Percentiles rank a stretch among this genome's conserved stretches.
Evolutionary conservation across 2,888 invertebrate species (phyloP).

Genomic region (Cephus pygmeus): DNA sequence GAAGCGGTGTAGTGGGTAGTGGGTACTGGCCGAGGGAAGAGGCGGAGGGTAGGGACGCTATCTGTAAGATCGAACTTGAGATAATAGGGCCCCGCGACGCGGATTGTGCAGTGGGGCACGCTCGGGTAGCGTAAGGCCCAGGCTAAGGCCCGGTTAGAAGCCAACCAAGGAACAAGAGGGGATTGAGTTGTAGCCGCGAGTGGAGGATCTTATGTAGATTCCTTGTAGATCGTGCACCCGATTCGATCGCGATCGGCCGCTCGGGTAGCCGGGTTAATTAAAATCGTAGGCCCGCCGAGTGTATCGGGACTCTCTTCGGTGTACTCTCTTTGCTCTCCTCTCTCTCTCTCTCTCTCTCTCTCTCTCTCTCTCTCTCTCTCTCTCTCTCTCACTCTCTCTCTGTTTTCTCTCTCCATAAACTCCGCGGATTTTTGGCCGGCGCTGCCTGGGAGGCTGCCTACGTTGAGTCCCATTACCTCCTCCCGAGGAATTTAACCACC

Average conservation of each 20-base stretch:
- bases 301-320: not conserved
- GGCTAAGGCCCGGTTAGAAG: constrained; percentile 38
- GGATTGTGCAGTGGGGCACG: constrained; percentile 38
- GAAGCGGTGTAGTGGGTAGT: not conserved
- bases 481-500: too few relatives aligned
- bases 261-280: constrained; percentile 65
- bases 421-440: constrained; percentile 55
- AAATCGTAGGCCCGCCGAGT: constrained; percentile 56
- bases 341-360: constrained; percentile 16
- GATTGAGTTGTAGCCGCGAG: constrained; percentile 66
- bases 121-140: constrained; percentile 24
- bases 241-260: constrained; percentile 66
- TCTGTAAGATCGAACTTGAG: constrained; percentile 59
- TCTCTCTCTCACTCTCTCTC: constrained; percentile 5
- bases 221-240: constrained; percentile 68
- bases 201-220: constrained; percentile 67
- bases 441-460: constrained; percentile 55
- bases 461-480: constrained; percentile 53
- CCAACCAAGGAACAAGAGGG: constrained; percentile 53
- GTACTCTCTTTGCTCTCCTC: constrained; percentile 23
- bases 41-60: constrained; percentile 43
- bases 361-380: constrained; percentile 16
- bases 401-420: constrained; percentile 39
- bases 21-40: not conserved
- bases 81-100: constrained; percentile 49